These are phyloP conservation scores for Podarcis lilfordi DNA, from an alignment of 2,797 vertebrate genomes.

Conservation along the genomic window DNA sequence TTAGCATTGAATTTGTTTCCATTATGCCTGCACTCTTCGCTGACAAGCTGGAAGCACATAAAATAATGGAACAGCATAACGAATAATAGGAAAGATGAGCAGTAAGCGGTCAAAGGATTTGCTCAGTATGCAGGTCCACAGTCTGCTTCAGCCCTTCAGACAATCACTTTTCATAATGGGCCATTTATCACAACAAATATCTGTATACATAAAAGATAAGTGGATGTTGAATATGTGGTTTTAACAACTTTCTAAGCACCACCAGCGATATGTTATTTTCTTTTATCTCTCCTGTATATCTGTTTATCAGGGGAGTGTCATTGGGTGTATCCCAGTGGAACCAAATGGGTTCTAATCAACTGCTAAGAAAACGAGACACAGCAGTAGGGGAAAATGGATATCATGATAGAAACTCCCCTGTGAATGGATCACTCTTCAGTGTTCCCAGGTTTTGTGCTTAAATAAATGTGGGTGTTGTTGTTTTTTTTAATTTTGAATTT, in stretches of 20 bases:
- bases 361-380: slow-evolving; percentile 65
- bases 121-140: slow-evolving; percentile 39
- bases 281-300: slow-evolving; percentile 56
- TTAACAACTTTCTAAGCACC: slow-evolving; percentile 37
- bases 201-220: slow-evolving; percentile 59
- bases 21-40: neutral
- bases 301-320: slow-evolving; percentile 57
- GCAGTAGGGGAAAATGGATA: slow-evolving; percentile 45
- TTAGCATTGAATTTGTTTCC: neutral
- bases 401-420: slow-evolving; percentile 53
- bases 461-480: slow-evolving; percentile 52
- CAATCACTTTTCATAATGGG: slow-evolving; percentile 49
- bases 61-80: slow-evolving; percentile 10
- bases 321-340: slow-evolving; percentile 58
- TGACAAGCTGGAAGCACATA: slow-evolving; percentile 1
- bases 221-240: slow-evolving; percentile 50
- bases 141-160: slow-evolving; percentile 54
- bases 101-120: slow-evolving; percentile 12
- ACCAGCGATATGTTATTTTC: slow-evolving; percentile 57
- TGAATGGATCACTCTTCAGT: slow-evolving; percentile 55
- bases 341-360: slow-evolving; percentile 67
- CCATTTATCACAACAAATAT: slow-evolving; percentile 54
- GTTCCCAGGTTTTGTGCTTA: slow-evolving; percentile 24
- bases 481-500: slow-evolving; percentile 40
- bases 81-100: slow-evolving; percentile 34